phyloP scores from a whole-genome alignment of 2,113 vertebrate species.

The Ageneiosus marmoratus region DNA sequence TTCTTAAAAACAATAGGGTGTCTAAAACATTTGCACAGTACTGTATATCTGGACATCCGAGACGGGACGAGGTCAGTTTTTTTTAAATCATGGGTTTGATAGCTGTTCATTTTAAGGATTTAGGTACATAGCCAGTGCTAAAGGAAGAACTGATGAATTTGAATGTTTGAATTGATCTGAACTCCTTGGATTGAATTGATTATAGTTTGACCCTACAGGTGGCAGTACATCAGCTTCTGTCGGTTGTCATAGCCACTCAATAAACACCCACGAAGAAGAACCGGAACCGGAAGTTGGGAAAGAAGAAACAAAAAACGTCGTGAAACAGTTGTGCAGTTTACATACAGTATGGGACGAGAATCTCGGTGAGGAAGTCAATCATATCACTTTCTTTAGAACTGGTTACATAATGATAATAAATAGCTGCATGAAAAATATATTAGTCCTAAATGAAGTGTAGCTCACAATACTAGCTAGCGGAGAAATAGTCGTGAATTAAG shows the following conservation, averaged over 20 bases:
- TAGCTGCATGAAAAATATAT: neutral
- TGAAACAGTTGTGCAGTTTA: slow-evolving; percentile 5
- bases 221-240: neutral
- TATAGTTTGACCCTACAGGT: neutral
- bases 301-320: neutral
- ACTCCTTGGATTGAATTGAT: too few relatives aligned
- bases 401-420: neutral
- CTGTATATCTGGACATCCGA: too few relatives aligned
- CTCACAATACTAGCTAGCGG: neutral
- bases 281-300: neutral
- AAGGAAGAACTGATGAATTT: too few relatives aligned
- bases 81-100: too few relatives aligned
- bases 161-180: too few relatives aligned
- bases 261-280: neutral
- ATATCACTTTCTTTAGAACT: neutral
- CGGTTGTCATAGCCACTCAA: neutral
- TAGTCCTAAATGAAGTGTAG: neutral
- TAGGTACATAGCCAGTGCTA: too few relatives aligned
- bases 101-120: too few relatives aligned
- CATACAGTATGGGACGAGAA: slow-evolving; percentile 68
- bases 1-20: too few relatives aligned
- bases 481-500: neutral
- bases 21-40: too few relatives aligned
- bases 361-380: slow-evolving; percentile 63
- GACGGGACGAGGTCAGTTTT: too few relatives aligned